These are phyloP conservation scores for Morinoia aosen DNA, from an alignment of 2,888 invertebrate genomes.

Conservation along the genomic window DNA sequence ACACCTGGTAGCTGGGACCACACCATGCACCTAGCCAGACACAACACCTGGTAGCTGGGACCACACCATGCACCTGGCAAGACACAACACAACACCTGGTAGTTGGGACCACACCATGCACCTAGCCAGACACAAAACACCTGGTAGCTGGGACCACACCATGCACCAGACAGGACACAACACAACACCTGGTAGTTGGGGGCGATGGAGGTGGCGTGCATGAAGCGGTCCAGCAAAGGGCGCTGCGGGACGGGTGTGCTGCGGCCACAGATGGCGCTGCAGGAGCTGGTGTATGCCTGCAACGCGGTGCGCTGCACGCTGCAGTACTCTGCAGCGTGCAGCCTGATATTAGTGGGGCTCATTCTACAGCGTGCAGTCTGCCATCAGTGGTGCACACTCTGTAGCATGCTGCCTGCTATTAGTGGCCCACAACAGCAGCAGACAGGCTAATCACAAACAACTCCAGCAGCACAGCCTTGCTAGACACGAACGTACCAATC, in stretches of 20 bases:
- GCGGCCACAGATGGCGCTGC: constrained; percentile 65
- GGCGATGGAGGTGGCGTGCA: constrained; percentile 55
- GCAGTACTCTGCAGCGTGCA: constrained; percentile 60
- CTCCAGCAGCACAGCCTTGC: too few relatives aligned
- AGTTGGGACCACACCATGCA: too few relatives aligned
- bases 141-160: background rate
- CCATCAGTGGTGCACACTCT: background rate
- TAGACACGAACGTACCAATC: background rate
- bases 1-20: too few relatives aligned
- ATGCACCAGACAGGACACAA: background rate
- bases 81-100: too few relatives aligned
- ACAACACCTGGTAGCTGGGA: too few relatives aligned
- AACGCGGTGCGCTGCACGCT: constrained; percentile 56
- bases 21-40: too few relatives aligned
- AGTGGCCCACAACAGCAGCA: too few relatives aligned
- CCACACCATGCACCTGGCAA: too few relatives aligned
- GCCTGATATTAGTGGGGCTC: background rate
- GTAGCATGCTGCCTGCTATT: too few relatives aligned
- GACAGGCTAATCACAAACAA: background rate
- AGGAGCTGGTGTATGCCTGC: constrained; percentile 60
- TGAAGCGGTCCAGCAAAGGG: constrained; percentile 63
- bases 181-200: constrained; percentile 21
- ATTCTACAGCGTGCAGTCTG: constrained; percentile 2
- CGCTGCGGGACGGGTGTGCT: constrained; percentile 62
- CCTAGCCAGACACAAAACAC: too few relatives aligned